Base-by-base conservation (phyloP, 2,113 vertebrate species). In the Bothrops jararaca region DNA sequence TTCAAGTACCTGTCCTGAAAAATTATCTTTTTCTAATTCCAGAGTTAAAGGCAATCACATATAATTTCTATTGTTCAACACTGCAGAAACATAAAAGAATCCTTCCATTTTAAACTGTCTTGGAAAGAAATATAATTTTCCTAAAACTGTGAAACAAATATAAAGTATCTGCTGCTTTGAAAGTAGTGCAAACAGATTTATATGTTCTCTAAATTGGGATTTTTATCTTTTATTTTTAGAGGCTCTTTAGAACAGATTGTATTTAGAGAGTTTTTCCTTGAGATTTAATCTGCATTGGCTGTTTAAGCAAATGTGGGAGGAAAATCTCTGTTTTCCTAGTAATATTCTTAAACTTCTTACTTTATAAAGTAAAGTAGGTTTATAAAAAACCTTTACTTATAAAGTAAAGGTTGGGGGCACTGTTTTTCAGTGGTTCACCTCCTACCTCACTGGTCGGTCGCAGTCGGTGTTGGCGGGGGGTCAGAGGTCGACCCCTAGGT, bases 251-350 rank as follows among this genome's bases (percentile, higher is more conserved):
- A 94, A 48, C 42, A 90, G 87, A 15, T 58, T 24, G 34, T 91
- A 64, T 90, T 93, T 85, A 89, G n/a, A 42, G 90, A 95, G 0
- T 26, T 7, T 91, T 95, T 92, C 29, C 29, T 94, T 13, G 26
- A 90, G 20, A 24, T 23, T 56, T 90, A 91, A 91, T 2, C 26
- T 94, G 88, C 22, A 56, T 5, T 24, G 2, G 0, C 56, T 69
- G 74, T 95, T 93, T 92, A 93, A 64, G 1, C 89, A 56, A 56
- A 91, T 92, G 94, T 8, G 23, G 50, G 53, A 0, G 22, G 22
- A 50, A 93, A 93, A 60, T n/a, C 18, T 0, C 42, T 64, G 20
- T 45, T 94, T 94, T 90, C 48, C 45, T 89, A 91, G 29, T 2
- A 42, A 69, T 88, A 88, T 86, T 64, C 92, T 29, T 10, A 64